Percentiles rank a stretch among this genome's conserved stretches.
phyloP scores from a whole-genome alignment of 2,113 vertebrate genomes.

The Gallinago media region DNA sequence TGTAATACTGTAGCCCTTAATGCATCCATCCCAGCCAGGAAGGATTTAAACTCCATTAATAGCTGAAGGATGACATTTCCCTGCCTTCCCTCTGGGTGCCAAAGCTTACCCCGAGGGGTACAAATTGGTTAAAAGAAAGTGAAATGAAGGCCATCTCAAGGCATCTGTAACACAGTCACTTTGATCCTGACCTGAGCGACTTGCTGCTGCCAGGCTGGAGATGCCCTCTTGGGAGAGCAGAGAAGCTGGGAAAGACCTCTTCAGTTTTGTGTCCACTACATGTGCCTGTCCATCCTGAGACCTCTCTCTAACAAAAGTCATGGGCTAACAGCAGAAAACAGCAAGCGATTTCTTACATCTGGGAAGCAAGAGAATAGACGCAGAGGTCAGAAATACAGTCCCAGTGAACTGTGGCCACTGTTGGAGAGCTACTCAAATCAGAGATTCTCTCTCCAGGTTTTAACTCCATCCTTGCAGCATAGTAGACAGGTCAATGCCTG shows the following conservation, averaged over 20 bases:
- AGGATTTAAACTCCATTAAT: background rate
- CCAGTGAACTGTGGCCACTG: background rate
- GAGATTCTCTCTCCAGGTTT: slow-evolving; percentile 32
- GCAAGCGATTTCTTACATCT: background rate
- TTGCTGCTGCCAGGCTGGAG: background rate
- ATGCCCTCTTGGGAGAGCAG: background rate
- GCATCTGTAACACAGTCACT: background rate
- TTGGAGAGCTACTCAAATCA: slow-evolving; percentile 2
- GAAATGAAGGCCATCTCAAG: background rate
- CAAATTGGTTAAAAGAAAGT: background rate
- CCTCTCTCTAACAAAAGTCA: background rate
- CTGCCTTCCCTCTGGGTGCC: background rate
- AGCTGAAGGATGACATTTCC: background rate
- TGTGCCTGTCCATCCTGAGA: background rate
- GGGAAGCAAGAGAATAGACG: background rate
- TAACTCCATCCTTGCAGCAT: slow-evolving; percentile 45
- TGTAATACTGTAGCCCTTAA: background rate
- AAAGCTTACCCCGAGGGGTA: background rate
- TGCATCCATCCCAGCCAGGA: background rate
- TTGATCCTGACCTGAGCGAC: background rate
- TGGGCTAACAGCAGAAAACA: background rate
- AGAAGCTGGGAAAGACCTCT: background rate
- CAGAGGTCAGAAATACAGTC: slow-evolving; percentile 22
- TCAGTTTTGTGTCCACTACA: background rate
- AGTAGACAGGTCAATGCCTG: slow-evolving; percentile 67